A percentile compares a stretch with the other conserved stretches of the same genome.
phyloP scores from a whole-genome alignment of 2,113 vertebrate species.

The Anoura caudifer region DNA sequence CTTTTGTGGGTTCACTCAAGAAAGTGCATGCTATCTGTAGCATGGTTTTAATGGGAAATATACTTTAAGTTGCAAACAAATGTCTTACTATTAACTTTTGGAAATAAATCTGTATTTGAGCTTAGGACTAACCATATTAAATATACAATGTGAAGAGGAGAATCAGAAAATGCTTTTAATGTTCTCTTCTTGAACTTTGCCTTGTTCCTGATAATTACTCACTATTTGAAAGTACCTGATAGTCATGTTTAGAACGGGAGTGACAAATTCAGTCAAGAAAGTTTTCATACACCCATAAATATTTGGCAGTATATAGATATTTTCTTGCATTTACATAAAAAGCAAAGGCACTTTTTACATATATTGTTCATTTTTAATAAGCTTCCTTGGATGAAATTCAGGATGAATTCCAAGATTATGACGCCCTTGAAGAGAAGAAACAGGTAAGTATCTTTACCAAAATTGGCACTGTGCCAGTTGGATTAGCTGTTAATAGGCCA shows the following conservation, averaged over 20 bases:
- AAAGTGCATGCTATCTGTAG: not conserved
- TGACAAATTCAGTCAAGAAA: conserved; percentile 50
- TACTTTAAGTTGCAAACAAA: not conserved
- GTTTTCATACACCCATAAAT: conserved; percentile 44
- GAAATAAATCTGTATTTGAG: not conserved
- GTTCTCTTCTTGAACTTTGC: conserved; percentile 39
- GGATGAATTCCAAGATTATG: not conserved
- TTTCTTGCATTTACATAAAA: conserved; percentile 7
- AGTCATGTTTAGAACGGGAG: conserved; percentile 41
- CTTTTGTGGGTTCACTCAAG: not conserved
- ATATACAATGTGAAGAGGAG: not conserved
- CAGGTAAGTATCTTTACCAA: not conserved
- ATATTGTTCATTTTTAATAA: not conserved
- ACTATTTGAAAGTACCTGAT: conserved; percentile 31
- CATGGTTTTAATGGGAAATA: not conserved
- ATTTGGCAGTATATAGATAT: conserved; percentile 20
- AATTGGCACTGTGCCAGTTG: not conserved
- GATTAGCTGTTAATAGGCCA: not conserved
- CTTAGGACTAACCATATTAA: not conserved
- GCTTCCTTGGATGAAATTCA: not conserved
- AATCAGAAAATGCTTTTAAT: conserved; percentile 22
- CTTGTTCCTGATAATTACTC: conserved; percentile 7
- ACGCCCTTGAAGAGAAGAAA: not conserved
- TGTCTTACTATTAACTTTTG: not conserved
- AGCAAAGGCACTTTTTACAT: not conserved